Conservation (phyloP, 2,113 vertebrate genomes). For the Rhineura floridana region DNA sequence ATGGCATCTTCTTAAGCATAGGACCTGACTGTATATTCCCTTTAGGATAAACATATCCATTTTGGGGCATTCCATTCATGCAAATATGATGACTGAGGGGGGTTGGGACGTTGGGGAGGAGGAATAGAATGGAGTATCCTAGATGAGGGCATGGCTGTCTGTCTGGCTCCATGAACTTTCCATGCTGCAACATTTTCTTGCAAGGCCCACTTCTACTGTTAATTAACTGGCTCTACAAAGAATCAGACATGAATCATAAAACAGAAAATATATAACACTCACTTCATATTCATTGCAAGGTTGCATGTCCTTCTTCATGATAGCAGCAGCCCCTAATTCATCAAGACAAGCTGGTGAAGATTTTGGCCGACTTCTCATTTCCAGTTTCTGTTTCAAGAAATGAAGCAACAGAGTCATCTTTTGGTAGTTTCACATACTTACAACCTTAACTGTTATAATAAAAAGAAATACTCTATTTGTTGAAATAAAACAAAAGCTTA, state of each 20-base stretch:
- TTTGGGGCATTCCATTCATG: too few relatives aligned
- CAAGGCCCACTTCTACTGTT: neutral
- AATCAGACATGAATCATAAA: neutral
- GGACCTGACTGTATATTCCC: too few relatives aligned
- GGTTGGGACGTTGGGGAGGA: neutral
- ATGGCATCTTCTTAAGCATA: neutral
- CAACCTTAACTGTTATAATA: neutral
- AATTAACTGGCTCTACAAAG: neutral
- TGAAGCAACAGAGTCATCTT: neutral
- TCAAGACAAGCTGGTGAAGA: conserved; percentile 34
- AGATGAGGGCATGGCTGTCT: too few relatives aligned
- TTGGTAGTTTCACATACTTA: neutral
- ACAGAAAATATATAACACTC: neutral
- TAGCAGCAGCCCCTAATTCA: neutral
- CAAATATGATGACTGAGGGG: neutral
- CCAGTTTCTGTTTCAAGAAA: conserved; percentile 45
- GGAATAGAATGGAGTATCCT: too few relatives aligned
- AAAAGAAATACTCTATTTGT: neutral
- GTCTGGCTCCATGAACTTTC: too few relatives aligned
- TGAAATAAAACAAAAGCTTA: too few relatives aligned
- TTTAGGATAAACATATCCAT: too few relatives aligned
- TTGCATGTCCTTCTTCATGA: accelerated
- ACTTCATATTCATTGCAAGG: conserved; percentile 38
- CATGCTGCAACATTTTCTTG: too few relatives aligned
- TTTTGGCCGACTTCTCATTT: conserved; percentile 39